Conservation (phyloP, 2,888 invertebrate species). For the Polia nebulosa region DNA sequence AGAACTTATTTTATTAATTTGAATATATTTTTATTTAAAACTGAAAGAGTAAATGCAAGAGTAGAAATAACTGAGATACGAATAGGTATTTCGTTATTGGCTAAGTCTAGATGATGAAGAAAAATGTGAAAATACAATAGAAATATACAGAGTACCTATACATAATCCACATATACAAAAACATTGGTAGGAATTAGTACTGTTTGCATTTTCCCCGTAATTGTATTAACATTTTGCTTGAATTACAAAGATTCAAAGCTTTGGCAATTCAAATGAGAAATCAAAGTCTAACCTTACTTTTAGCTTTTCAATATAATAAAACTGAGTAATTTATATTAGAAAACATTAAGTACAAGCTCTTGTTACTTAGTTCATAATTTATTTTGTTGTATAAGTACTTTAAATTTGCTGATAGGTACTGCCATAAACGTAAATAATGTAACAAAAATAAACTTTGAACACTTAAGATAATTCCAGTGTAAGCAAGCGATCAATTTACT, state of each 20-base stretch:
- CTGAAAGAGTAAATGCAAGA: background rate
- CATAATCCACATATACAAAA: too few relatives aligned
- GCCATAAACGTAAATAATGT: background rate
- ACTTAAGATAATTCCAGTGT: background rate
- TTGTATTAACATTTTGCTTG: too few relatives aligned
- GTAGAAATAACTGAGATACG: background rate
- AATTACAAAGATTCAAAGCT: too few relatives aligned
- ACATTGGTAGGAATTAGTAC: too few relatives aligned
- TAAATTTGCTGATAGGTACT: background rate
- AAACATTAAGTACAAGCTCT: background rate
- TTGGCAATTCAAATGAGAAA: slow-evolving; percentile 25
- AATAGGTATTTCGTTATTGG: background rate
- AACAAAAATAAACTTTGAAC: slow-evolving; percentile 2
- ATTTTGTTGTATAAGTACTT: slow-evolving; percentile 13
- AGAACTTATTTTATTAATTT: background rate
- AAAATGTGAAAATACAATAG: background rate
- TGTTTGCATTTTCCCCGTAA: too few relatives aligned
- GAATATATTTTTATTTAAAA: background rate
- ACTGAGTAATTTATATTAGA: background rate
- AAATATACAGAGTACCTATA: too few relatives aligned
- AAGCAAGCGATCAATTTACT: slow-evolving; percentile 1
- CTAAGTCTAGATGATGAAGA: background rate
- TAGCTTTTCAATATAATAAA: background rate
- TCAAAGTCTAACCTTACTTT: background rate
- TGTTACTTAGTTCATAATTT: slow-evolving; percentile 5